phyloP scores from a whole-genome alignment of 2,888 invertebrate genomes.

The Cephus rjabovi region DNA sequence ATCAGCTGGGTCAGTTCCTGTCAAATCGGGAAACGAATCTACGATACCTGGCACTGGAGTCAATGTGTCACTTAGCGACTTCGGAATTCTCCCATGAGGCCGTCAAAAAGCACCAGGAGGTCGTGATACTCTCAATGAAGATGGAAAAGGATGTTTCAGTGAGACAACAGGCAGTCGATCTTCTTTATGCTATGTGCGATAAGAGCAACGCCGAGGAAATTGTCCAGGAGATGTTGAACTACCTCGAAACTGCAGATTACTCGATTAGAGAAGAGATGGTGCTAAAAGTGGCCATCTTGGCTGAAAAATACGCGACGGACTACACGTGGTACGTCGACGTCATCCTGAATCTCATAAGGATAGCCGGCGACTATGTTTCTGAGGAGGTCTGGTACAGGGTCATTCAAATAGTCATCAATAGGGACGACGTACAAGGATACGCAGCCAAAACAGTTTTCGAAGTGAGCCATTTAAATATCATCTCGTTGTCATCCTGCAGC shows the following conservation, averaged over 20 bases:
- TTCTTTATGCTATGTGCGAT: slow-evolving; percentile 99
- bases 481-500: not conserved
- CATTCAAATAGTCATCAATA: slow-evolving; percentile 98
- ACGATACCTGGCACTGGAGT: slow-evolving; percentile 96
- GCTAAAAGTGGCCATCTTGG: slow-evolving; percentile 97
- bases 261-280: slow-evolving; percentile 99
- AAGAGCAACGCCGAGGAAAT: slow-evolving; percentile 99
- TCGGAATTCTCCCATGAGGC: slow-evolving; percentile 99
- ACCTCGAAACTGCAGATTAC: slow-evolving; percentile 99
- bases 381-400: slow-evolving; percentile 99
- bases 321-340: slow-evolving; percentile 99
- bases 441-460: slow-evolving; percentile 99
- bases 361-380: slow-evolving; percentile 99
- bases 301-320: slow-evolving; percentile 99
- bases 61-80: slow-evolving; percentile 98
- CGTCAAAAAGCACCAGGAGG: slow-evolving; percentile 99
- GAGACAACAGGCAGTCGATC: slow-evolving; percentile 96
- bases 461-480: slow-evolving; percentile 62
- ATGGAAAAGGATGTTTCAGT: slow-evolving; percentile 99
- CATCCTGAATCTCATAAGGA: slow-evolving; percentile 97
- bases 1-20: slow-evolving; percentile 98
- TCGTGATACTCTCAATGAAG: slow-evolving; percentile 98
- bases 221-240: slow-evolving; percentile 99
- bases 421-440: slow-evolving; percentile 99
- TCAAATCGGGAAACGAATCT: slow-evolving; percentile 98